phyloP scores from a whole-genome alignment of 2,113 vertebrate species.

The Proteles cristata region DNA sequence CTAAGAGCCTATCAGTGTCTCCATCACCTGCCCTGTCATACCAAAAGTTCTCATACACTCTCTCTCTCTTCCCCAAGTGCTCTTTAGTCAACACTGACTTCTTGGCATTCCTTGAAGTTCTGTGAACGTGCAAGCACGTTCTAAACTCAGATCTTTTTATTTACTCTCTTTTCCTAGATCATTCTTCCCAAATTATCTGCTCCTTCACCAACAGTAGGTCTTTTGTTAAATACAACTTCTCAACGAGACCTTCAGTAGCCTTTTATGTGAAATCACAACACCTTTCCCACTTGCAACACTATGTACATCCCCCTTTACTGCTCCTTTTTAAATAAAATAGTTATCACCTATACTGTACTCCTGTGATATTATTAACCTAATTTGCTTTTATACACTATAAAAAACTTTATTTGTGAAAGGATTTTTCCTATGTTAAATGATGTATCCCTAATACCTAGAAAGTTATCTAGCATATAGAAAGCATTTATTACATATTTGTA shows the following conservation, averaged over 20 bases:
- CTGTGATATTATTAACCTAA: neutral
- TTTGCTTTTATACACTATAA: neutral
- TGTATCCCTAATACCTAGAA: neutral
- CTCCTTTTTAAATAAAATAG: neutral
- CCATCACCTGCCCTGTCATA: accelerated
- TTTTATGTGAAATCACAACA: neutral
- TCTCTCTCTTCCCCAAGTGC: neutral
- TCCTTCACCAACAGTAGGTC: neutral
- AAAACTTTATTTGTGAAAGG: neutral
- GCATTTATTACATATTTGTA: neutral
- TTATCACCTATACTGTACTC: neutral
- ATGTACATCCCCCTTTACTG: neutral
- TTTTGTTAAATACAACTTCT: neutral
- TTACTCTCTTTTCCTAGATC: neutral
- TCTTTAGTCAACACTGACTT: neutral
- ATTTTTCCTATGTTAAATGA: neutral
- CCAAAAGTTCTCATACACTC: neutral
- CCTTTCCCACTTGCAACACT: neutral
- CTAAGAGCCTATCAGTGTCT: neutral
- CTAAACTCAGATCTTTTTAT: neutral
- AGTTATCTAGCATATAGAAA: neutral
- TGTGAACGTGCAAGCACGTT: neutral
- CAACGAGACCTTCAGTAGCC: neutral
- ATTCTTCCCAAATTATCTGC: neutral
- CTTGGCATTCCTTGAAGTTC: neutral